phyloP scores from a whole-genome alignment of 2,113 vertebrate genomes.

The Tachysurus fulvidraco region DNA sequence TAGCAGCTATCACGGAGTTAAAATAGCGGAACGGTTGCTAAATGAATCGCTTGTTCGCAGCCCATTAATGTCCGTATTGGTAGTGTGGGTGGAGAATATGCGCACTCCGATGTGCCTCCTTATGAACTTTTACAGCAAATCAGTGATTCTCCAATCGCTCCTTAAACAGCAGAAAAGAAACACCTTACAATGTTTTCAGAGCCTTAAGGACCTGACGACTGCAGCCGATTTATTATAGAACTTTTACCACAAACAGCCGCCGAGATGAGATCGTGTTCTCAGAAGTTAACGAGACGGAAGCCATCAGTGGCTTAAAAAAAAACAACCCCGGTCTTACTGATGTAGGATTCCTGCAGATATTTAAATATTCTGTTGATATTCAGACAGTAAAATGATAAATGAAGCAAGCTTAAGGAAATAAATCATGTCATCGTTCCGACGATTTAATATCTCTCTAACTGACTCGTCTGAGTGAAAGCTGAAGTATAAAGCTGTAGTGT shows the following conservation, averaged over 20 bases:
- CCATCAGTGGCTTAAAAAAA: neutral
- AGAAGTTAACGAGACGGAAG: neutral
- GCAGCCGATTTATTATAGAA: neutral
- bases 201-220: neutral
- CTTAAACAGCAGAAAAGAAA: neutral
- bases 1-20: neutral
- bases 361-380: neutral
- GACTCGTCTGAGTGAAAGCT: neutral
- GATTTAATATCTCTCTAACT: neutral
- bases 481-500: neutral
- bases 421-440: neutral
- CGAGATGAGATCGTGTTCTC: neutral
- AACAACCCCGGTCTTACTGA: neutral
- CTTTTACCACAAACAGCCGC: neutral
- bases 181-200: neutral
- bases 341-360: neutral
- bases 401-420: neutral
- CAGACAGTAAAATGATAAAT: neutral
- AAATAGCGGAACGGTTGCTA: constrained; percentile 21
- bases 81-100: neutral
- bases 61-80: neutral
- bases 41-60: constrained; percentile 23
- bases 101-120: neutral
- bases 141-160: neutral
- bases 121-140: constrained; percentile 24